Evolutionary conservation across 1,140 invertebrate species (phyloP).

Genomic region (Cepaea nemoralis): DNA sequence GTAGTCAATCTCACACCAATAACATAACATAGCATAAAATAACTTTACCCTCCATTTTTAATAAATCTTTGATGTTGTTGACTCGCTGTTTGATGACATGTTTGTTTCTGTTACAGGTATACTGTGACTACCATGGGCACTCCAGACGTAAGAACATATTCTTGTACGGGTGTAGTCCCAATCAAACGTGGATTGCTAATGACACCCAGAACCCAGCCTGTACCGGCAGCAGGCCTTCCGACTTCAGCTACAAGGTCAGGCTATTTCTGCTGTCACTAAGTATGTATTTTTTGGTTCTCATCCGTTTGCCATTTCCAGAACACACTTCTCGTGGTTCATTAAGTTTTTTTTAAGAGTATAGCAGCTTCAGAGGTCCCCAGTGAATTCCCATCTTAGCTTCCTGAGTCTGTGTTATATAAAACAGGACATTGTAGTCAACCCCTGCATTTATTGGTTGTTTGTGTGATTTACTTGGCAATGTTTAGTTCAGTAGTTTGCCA

Average conservation of each 20-base stretch:
- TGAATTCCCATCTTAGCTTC: too few relatives aligned
- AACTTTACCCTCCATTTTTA: too few relatives aligned
- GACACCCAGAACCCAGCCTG: conserved; percentile 67
- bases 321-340: too few relatives aligned
- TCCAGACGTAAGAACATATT: conserved; percentile 90
- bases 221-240: conserved; percentile 67
- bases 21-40: not conserved
- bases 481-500: too few relatives aligned
- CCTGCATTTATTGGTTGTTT: too few relatives aligned
- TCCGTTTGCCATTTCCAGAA: too few relatives aligned
- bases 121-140: conserved; percentile 93
- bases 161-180: conserved; percentile 86
- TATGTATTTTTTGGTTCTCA: conserved; percentile 35
- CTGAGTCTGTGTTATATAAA: too few relatives aligned
- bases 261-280: conserved; percentile 11
- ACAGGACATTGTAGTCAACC: too few relatives aligned
- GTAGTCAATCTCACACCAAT: not conserved
- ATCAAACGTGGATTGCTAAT: conserved; percentile 66
- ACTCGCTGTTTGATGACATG: not conserved
- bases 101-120: conserved; percentile 76
- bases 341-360: too few relatives aligned
- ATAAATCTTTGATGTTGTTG: too few relatives aligned
- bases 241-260: conserved; percentile 70
- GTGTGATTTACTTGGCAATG: too few relatives aligned
- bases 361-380: too few relatives aligned